Percentiles rank a stretch among this genome's conserved stretches.
Evolutionary conservation across 2,113 vertebrate genomes (phyloP).

Genomic region (Raja brachyura): DNA sequence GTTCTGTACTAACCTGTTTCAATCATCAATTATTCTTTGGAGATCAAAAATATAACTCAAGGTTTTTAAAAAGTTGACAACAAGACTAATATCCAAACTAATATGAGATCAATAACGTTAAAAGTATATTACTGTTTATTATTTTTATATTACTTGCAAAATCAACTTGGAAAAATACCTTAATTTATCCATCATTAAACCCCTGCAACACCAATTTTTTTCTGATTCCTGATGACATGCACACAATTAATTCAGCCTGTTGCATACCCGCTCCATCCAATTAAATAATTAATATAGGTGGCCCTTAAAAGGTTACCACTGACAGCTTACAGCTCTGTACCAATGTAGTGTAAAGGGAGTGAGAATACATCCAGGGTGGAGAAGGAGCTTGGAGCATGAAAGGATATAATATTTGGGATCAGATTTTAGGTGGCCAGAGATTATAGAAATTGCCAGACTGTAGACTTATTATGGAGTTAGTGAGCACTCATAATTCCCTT

Average conservation of each 20-base stretch:
- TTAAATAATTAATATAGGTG: not conserved
- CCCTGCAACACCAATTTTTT: not conserved
- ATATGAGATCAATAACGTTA: not conserved
- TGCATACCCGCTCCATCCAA: not conserved
- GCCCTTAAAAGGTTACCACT: not conserved
- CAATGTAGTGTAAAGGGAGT: not conserved
- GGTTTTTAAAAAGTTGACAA: not conserved
- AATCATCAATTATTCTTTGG: not conserved
- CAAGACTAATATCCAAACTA: constrained; percentile 11
- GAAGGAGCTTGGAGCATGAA: not conserved
- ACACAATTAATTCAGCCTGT: not conserved
- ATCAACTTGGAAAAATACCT: not conserved
- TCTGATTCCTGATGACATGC: too few species aligned
- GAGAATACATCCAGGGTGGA: not conserved
- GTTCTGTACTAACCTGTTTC: not conserved
- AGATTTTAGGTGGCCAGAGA: not conserved
- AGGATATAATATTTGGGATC: not conserved
- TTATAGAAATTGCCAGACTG: not conserved
- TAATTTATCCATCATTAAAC: constrained; percentile 1
- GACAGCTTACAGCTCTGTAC: not conserved
- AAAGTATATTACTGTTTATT: not conserved
- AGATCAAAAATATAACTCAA: not conserved
- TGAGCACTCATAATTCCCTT: too few species aligned
- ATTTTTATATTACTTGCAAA: not conserved
- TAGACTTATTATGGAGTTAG: not conserved